phyloP scores from a whole-genome alignment of 2,888 invertebrate genomes.

The Dicranocentrus wangi region DNA sequence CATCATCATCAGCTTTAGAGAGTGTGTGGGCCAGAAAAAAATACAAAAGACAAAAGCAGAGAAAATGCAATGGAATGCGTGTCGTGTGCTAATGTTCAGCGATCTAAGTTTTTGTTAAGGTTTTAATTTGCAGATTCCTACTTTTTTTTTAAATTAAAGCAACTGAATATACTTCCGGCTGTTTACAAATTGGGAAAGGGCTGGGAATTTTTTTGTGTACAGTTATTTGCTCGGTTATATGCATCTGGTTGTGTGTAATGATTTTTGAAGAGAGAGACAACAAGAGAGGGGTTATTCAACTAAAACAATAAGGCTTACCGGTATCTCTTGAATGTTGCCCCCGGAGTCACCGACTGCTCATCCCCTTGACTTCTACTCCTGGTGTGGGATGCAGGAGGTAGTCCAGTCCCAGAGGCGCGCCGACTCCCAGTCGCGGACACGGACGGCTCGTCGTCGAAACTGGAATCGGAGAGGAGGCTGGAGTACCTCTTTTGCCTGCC shows the following conservation, averaged over 20 bases:
- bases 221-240: background rate
- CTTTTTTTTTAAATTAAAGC: too few relatives aligned
- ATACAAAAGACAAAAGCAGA: conserved; percentile 13
- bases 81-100: background rate
- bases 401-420: conserved; percentile 43
- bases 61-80: conserved; percentile 1
- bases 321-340: conserved; percentile 65
- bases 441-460: conserved; percentile 63
- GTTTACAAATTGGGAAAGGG: too few relatives aligned
- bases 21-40: conserved; percentile 11
- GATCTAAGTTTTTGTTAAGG: too few relatives aligned
- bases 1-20: conserved; percentile 13
- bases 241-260: conserved; percentile 7
- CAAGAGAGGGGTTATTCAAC: background rate
- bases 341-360: conserved; percentile 58
- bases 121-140: too few relatives aligned
- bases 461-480: conserved; percentile 69
- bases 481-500: conserved; percentile 78
- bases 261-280: conserved; percentile 1
- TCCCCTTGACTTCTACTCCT: conserved; percentile 71
- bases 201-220: too few relatives aligned
- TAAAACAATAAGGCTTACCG: conserved; percentile 48
- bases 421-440: conserved; percentile 49
- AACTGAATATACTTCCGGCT: too few relatives aligned
- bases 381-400: conserved; percentile 53